Conservation (phyloP, 2,797 vertebrate species). For the Prunella strophiata region DNA sequence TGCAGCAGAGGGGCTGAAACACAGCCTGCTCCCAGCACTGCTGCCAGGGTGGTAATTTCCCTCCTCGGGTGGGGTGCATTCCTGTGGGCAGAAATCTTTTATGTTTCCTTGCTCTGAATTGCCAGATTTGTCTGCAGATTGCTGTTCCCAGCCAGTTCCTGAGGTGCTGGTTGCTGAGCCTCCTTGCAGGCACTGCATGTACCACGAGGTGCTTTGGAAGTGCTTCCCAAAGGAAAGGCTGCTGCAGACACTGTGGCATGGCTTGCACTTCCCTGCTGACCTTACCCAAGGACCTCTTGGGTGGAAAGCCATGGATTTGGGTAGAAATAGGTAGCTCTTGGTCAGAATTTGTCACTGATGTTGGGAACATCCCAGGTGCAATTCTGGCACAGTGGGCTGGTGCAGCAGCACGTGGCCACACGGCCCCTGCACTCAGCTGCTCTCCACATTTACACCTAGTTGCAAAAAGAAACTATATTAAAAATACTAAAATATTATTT, state of each 20-base stretch:
- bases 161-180: background rate
- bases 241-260: background rate
- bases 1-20: background rate
- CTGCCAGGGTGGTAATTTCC: constrained; percentile 34
- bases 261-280: background rate
- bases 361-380: background rate
- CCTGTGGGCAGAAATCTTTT: constrained; percentile 31
- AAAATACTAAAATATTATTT: background rate
- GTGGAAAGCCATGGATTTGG: background rate
- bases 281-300: background rate
- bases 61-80: constrained; percentile 11
- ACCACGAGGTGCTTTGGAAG: background rate
- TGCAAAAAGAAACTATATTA: background rate
- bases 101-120: constrained; percentile 18
- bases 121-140: constrained; percentile 42
- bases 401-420: background rate
- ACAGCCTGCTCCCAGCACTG: background rate
- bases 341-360: background rate
- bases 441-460: background rate
- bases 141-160: background rate
- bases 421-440: background rate
- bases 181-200: background rate
- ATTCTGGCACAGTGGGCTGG: fast-evolving
- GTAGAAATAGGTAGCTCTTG: background rate
- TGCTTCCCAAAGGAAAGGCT: background rate